phyloP scores from a whole-genome alignment of 1,140 invertebrate genomes.

The Xylocopa sonorina region DNA sequence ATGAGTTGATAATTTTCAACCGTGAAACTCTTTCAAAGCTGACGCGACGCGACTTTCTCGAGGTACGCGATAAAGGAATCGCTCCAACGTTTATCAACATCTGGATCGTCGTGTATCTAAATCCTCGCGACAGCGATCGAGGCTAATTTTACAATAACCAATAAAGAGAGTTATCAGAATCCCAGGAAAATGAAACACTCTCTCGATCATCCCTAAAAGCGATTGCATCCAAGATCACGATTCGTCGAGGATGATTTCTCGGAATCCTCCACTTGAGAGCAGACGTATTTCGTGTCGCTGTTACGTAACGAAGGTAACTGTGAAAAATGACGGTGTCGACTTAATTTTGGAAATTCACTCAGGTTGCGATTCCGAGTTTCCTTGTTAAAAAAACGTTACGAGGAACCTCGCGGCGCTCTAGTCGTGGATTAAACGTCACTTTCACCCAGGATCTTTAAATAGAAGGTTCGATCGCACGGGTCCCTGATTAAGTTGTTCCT shows the following conservation, averaged over 20 bases:
- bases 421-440: slow-evolving; percentile 9
- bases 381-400: slow-evolving; percentile 49
- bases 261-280: background rate
- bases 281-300: background rate
- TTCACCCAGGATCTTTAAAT: slow-evolving; percentile 16
- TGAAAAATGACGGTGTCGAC: slow-evolving; percentile 10
- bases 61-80: too few species aligned
- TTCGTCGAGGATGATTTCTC: background rate
- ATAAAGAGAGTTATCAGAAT: too few species aligned
- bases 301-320: background rate
- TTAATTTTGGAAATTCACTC: slow-evolving; percentile 52
- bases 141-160: background rate
- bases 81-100: too few species aligned
- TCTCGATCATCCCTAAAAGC: background rate
- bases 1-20: too few species aligned
- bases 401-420: slow-evolving; percentile 40
- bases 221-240: background rate
- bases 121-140: background rate
- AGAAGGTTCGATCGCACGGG: slow-evolving; percentile 29
- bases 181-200: too few species aligned
- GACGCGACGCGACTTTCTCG: too few species aligned
- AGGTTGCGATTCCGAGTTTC: slow-evolving; percentile 27
- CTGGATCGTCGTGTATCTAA: too few species aligned
- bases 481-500: background rate
- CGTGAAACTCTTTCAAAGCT: too few species aligned